Base-by-base conservation (phyloP, 2,888 invertebrate genomes). In the Lissocephala sabroskyi region DNA sequence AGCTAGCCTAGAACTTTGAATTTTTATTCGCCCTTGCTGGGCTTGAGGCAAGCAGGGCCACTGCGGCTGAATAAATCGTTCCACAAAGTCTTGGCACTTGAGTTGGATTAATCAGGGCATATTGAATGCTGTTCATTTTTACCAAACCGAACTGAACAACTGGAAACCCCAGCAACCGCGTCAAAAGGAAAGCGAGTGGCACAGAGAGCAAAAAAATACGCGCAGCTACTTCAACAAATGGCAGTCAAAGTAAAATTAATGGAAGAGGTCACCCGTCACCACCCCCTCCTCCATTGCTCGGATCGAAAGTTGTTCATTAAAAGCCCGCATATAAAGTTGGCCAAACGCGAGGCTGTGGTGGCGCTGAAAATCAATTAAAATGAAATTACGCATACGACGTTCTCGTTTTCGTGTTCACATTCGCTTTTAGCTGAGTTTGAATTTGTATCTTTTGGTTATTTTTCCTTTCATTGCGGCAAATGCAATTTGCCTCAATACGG, bases 321-420 rank as follows among this genome's bases (percentile, higher is more conserved):
- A 37, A 19, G 43, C 33, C 33, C 33, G n/a, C n/a, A n/a, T n/a
- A 32, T 3, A 32, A 32, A 11, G 37, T 19, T 37, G 17, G 10
- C 14, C 3, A 16, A 14, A 41, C 40, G 50, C 41, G 32, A 19
- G 17, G 32, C n/a, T 10, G 16, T 18, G 18, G 28, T 35, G 13
- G 35, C 35, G 16, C 9, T 28, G 10, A 33, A 65, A 73, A 71
- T 71, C 74, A 73, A 73, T 73, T 73, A 65, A 74, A 64, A 57
- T 62, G 56, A 74, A 71, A 73, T 70, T 67, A 70, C 70, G 73
- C 58, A 73, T 71, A 70, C 67, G 67, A 55, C 70, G 73, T 66
- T n/a, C 39, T 49, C 32, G 14, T 6, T 13, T 42, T 43, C 10
- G 18, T 13, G 14, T 13, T 43, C 17, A 11, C 18, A 18, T 35